These are phyloP conservation scores for Pimpla rufipes DNA, from an alignment of 2,888 invertebrate genomes.

Conservation along the genomic window DNA sequence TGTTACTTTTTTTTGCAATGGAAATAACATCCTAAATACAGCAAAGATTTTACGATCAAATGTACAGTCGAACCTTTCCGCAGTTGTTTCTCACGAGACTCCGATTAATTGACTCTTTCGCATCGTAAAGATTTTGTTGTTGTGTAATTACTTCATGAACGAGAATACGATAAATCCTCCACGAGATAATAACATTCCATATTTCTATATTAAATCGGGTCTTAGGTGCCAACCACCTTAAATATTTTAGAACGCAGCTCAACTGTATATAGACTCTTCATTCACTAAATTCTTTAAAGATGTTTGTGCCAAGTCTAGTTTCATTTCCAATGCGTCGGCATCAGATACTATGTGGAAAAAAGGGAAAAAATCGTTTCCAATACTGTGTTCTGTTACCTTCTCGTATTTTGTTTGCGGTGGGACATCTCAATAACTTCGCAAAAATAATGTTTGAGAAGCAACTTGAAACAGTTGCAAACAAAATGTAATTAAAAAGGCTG, in stretches of 20 bases:
- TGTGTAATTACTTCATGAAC: not conserved
- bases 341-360: not conserved
- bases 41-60: not conserved
- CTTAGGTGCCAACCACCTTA: slow-evolving; percentile 5
- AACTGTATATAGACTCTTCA: not conserved
- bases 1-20: not conserved
- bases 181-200: not conserved
- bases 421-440: too few relatives aligned
- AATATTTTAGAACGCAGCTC: not conserved
- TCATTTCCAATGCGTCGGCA: not conserved
- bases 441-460: not conserved
- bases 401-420: not conserved
- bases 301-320: not conserved
- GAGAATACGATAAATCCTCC: not conserved
- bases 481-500: not conserved
- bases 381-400: not conserved
- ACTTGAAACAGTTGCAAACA: not conserved
- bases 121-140: not conserved
- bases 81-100: not conserved
- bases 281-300: not conserved
- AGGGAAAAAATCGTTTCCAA: not conserved
- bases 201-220: not conserved
- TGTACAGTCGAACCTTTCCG: not conserved
- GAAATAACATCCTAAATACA: not conserved
- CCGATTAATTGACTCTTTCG: not conserved